These are phyloP conservation scores for Magallana ariakensis DNA, from an alignment of 1,140 invertebrate genomes.

Conservation along the genomic window DNA sequence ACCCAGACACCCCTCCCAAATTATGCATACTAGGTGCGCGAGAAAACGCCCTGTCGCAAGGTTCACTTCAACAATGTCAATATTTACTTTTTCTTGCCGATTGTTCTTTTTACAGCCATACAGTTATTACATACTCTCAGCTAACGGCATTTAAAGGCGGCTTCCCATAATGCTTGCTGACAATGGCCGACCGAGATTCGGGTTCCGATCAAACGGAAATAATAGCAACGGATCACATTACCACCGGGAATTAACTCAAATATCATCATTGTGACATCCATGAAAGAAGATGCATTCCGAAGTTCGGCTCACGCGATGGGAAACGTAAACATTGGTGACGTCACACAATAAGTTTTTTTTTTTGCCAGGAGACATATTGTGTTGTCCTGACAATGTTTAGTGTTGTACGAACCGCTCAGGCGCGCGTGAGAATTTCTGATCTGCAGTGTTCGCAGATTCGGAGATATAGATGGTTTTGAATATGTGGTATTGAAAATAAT, in stretches of 20 bases:
- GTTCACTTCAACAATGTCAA: neutral
- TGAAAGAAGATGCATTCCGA: slow-evolving; percentile 33
- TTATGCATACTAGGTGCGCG: too few relatives aligned
- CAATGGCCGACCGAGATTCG: slow-evolving; percentile 5
- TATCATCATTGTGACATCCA: neutral
- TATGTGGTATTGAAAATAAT: too few relatives aligned
- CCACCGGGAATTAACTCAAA: slow-evolving; percentile 9
- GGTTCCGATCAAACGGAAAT: neutral
- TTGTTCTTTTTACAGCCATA: slow-evolving; percentile 6
- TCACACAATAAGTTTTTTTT: slow-evolving; percentile 27
- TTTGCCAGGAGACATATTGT: neutral
- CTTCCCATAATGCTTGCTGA: neutral
- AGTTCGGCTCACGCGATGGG: slow-evolving; percentile 18
- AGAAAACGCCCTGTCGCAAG: too few relatives aligned
- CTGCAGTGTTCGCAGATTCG: neutral
- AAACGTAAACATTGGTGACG: slow-evolving; percentile 25
- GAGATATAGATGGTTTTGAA: too few relatives aligned
- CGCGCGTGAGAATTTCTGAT: slow-evolving; percentile 1
- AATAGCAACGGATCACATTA: neutral
- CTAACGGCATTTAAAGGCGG: neutral
- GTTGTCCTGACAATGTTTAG: neutral
- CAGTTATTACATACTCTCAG: neutral
- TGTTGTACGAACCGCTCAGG: neutral
- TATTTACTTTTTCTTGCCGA: slow-evolving; percentile 12
- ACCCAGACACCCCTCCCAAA: too few relatives aligned